Base-by-base conservation (phyloP, 2,888 invertebrate species). In the Strigamia crassipes region DNA sequence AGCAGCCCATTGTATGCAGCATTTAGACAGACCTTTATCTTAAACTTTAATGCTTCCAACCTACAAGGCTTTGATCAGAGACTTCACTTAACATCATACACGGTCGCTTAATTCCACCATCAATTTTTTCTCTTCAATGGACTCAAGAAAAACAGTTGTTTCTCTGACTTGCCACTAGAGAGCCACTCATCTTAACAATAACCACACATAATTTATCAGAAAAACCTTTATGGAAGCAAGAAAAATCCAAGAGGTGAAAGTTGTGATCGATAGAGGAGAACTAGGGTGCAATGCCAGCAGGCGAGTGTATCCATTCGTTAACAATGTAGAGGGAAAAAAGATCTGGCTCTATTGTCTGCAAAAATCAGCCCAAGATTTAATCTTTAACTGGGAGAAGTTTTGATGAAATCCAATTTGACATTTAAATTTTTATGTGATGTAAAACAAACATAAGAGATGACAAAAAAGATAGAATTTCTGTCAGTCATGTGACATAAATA, bases 51-150 rank as follows among this genome's bases (percentile, higher is more conserved):
- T 42, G 42, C n/a, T 18, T 61, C 61, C 61, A 61, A 18, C n/a
- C 18, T 18, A 61, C 61, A 18, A 15, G 18, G 23, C 23, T 61
- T 61, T 61, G 61, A 61, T 61, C 18, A 10, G 61, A 18, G 61
- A 61, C 61, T 23, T 18, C 18, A 9, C 61, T 61, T 61, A 61
- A 61, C 61, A 18, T 21, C 61, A 21, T 23, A 61, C 61, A 61
- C 61, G 61, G 61, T 23, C 61, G 61, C 23, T 61, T 61, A 61
- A 61, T 61, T 61, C 61, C n/a, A 23, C 18, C 23, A 61, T 5
- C 61, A 61, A 61, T 61, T 61, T 61, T 61, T 23, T 61, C 61
- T 61, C 18, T 61, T 10, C 61, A 61, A 61, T 61, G 9, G 61
- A 61, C 61, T 61, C 21, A 42, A 42, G 15, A 61, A n/a, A 61